These are phyloP conservation scores for Coremacera marginata DNA, from an alignment of 2,888 invertebrate genomes.

Conservation along the genomic window DNA sequence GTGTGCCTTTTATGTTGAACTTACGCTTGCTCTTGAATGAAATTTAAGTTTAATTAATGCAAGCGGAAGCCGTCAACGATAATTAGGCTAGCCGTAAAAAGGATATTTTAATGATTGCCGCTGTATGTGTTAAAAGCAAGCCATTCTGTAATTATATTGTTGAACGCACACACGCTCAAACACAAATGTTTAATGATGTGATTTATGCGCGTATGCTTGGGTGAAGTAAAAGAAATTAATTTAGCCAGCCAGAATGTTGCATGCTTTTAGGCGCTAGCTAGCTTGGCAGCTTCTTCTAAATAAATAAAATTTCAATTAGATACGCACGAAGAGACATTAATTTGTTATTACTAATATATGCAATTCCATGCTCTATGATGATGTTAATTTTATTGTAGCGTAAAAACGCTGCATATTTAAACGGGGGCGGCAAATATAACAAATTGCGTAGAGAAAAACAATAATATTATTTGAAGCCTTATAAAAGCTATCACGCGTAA, in stretches of 20 bases:
- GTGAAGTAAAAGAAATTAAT: neutral
- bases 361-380: too few species aligned
- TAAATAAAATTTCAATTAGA: constrained; percentile 18
- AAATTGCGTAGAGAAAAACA: too few species aligned
- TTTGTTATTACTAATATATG: neutral
- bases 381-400: too few species aligned
- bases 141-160: neutral
- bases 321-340: neutral
- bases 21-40: neutral
- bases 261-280: neutral
- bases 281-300: neutral
- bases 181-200: too few species aligned
- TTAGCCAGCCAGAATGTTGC: neutral
- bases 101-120: constrained; percentile 29
- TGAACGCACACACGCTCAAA: too few species aligned
- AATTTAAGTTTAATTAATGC: constrained; percentile 33
- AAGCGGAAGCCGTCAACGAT: constrained; percentile 27
- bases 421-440: too few species aligned
- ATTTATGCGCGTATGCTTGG: too few species aligned
- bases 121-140: neutral
- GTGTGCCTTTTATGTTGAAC: too few species aligned
- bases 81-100: constrained; percentile 26
- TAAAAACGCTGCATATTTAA: too few species aligned
- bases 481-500: too few species aligned
- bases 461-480: too few species aligned